Percentiles rank a stretch among this genome's conserved stretches.
Evolutionary conservation across 1,140 invertebrate genomes (phyloP).

Genomic region (Bombus turneri): DNA sequence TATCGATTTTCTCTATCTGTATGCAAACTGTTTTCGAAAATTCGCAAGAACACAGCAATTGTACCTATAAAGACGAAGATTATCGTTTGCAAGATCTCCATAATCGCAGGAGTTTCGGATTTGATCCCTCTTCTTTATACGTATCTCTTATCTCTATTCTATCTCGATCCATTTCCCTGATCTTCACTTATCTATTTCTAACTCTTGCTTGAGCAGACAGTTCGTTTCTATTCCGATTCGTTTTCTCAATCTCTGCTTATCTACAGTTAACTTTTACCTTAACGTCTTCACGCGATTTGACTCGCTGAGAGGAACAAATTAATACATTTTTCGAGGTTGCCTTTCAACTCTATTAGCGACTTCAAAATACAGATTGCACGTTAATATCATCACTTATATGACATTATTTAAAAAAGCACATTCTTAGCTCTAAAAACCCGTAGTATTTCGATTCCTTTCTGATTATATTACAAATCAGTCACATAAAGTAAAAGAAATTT

Average conservation of each 20-base stretch:
- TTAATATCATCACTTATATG: neutral
- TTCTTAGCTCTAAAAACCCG: too few relatives aligned
- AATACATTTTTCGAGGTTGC: neutral
- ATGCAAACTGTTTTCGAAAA: constrained; percentile 16
- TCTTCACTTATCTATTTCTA: constrained; percentile 45
- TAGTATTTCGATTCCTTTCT: too few relatives aligned
- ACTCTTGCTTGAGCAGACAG: constrained; percentile 14
- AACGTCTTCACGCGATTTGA: neutral
- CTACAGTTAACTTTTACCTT: constrained; percentile 21
- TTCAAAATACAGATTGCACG: neutral
- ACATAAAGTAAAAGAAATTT: too few relatives aligned
- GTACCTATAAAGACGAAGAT: neutral
- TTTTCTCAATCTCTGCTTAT: constrained; percentile 26
- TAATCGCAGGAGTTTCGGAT: constrained; percentile 33
- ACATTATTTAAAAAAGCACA: neutral
- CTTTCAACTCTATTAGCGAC: neutral
- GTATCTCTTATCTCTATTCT: constrained; percentile 6
- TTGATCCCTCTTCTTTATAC: constrained; percentile 22
- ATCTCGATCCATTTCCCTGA: constrained; percentile 47
- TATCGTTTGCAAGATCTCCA: constrained; percentile 28
- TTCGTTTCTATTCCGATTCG: constrained; percentile 16
- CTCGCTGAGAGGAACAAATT: neutral
- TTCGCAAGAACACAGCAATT: neutral
- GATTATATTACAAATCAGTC: too few relatives aligned
- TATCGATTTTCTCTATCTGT: neutral